Conservation (phyloP, 2,797 vertebrate genomes). For the Borostomias antarcticus region DNA sequence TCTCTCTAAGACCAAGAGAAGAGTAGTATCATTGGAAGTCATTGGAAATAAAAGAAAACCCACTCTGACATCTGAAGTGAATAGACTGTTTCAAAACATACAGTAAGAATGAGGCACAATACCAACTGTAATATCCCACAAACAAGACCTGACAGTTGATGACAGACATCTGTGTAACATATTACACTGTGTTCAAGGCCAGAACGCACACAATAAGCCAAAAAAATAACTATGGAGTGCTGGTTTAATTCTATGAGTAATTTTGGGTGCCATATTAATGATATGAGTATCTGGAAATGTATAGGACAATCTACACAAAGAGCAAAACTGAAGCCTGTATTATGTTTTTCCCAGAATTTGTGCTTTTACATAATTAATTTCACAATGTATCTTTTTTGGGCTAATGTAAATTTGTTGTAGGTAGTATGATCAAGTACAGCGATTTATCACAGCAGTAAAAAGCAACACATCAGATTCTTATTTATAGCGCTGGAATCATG, state of each 20-base stretch:
- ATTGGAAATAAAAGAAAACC: no score
- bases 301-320: constrained; percentile 21
- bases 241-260: constrained; percentile 27
- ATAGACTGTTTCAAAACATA: no score
- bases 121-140: no score
- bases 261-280: no score
- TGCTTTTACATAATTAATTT: constrained; percentile 47
- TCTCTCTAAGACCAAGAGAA: background rate
- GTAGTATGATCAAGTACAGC: constrained; percentile 23
- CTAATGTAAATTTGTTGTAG: constrained; percentile 49
- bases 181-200: constrained; percentile 1
- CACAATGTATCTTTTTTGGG: constrained; percentile 53
- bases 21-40: no score
- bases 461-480: constrained; percentile 42
- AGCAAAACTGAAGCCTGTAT: background rate
- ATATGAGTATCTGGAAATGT: background rate
- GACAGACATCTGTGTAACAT: constrained; percentile 10
- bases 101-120: no score
- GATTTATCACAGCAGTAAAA: constrained; percentile 22
- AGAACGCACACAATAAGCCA: background rate
- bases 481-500: constrained; percentile 6
- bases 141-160: background rate
- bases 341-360: constrained; percentile 54
- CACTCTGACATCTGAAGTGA: no score
- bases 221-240: constrained; percentile 28